Conservation (phyloP, 2,797 vertebrate genomes). For the Propithecus perrieri region DNA sequence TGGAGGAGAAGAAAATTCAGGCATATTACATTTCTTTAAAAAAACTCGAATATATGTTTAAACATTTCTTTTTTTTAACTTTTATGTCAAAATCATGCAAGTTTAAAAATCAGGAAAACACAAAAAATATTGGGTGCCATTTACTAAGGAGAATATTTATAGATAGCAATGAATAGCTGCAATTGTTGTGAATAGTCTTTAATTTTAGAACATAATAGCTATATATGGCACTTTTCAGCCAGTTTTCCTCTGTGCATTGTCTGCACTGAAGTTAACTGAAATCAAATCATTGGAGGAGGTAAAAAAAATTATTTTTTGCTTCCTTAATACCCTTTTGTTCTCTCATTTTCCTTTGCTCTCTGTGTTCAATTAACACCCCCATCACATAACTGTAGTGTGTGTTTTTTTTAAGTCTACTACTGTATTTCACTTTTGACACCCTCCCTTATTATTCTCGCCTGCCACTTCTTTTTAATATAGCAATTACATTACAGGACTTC, state of each 20-base stretch:
- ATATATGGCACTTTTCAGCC: slow-evolving; percentile 71
- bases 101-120: slow-evolving; percentile 64
- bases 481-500: slow-evolving; percentile 68
- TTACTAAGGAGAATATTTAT: slow-evolving; percentile 73
- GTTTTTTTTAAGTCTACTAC: slow-evolving; percentile 75
- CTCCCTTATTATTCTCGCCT: slow-evolving; percentile 79
- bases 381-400: slow-evolving; percentile 64
- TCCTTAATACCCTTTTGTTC: slow-evolving; percentile 83
- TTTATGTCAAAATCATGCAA: not conserved
- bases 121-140: not conserved
- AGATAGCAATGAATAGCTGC: slow-evolving; percentile 63
- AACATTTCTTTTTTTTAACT: not conserved
- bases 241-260: slow-evolving; percentile 70
- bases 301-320: slow-evolving; percentile 68
- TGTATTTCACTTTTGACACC: slow-evolving; percentile 81
- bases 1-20: not conserved
- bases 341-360: slow-evolving; percentile 67
- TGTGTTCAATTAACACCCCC: slow-evolving; percentile 82
- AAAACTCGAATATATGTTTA: slow-evolving; percentile 44
- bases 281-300: slow-evolving; percentile 80
- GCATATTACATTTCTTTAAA: slow-evolving; percentile 50
- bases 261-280: slow-evolving; percentile 77
- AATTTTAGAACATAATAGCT: slow-evolving; percentile 79
- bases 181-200: slow-evolving; percentile 73
- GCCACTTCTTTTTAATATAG: slow-evolving; percentile 80